Conservation (phyloP, 2,888 invertebrate species). For the Eupithecia dodoneata region DNA sequence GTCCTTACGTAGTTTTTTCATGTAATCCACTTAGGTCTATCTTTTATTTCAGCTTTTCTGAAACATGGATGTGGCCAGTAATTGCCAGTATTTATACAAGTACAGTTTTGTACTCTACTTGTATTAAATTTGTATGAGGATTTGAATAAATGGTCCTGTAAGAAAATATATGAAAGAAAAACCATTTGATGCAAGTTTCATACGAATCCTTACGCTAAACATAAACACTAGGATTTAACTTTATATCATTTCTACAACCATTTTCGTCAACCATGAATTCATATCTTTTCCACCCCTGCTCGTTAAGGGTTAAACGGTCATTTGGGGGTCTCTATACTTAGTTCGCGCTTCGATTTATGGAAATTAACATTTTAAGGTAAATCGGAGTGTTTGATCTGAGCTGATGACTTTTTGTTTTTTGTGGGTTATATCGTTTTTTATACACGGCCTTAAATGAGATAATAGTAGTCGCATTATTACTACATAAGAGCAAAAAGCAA, state of each 20-base stretch:
- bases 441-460: not conserved
- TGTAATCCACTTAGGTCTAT: not conserved
- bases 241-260: too few species aligned
- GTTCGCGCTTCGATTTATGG: slow-evolving; percentile 79
- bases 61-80: not conserved
- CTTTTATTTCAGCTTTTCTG: not conserved
- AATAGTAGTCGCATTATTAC: not conserved
- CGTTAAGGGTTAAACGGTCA: slow-evolving; percentile 60
- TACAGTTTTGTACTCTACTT: too few species aligned
- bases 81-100: not conserved
- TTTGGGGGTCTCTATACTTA: slow-evolving; percentile 73
- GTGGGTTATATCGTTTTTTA: not conserved
- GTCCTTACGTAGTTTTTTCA: not conserved
- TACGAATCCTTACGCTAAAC: not conserved
- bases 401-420: slow-evolving; percentile 34
- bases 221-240: too few species aligned
- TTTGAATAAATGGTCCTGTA: not conserved
- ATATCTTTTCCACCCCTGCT: slow-evolving; percentile 7
- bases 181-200: not conserved
- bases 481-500: not conserved
- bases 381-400: slow-evolving; percentile 47
- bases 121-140: too few species aligned
- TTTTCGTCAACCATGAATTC: slow-evolving; percentile 6
- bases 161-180: not conserved
- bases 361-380: slow-evolving; percentile 63